Conservation (phyloP, 2,888 invertebrate species). For the Scaptomyza cyrtandrae region DNA sequence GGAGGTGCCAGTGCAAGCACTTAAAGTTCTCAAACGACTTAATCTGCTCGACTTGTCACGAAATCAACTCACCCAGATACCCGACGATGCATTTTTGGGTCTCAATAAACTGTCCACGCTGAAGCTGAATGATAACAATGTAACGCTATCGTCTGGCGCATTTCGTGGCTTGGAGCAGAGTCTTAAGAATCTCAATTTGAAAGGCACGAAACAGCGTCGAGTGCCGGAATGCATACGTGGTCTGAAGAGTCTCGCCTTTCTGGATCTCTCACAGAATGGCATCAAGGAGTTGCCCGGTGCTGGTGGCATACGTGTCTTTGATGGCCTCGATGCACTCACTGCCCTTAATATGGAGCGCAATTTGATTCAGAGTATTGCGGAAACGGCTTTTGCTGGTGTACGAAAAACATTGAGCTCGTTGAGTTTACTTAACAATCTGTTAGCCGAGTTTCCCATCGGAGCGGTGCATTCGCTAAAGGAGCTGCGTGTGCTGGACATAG, state of each 20-base stretch:
- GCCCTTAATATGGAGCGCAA: conserved; percentile 93
- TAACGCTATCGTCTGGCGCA: conserved; percentile 89
- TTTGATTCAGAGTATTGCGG: conserved; percentile 90
- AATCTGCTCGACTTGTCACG: conserved; percentile 93
- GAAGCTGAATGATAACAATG: conserved; percentile 94
- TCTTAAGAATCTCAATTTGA: conserved; percentile 94
- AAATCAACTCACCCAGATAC: conserved; percentile 90
- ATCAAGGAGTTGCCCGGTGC: conserved; percentile 91
- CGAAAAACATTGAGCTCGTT: conserved; percentile 93
- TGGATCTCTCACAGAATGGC: conserved; percentile 95
- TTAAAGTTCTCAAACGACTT: conserved; percentile 89
- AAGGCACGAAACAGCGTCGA: conserved; percentile 92
- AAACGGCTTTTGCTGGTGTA: conserved; percentile 91
- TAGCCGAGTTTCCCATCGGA: conserved; percentile 93
- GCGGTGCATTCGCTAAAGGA: conserved; percentile 92
- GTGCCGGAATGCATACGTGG: conserved; percentile 92
- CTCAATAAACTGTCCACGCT: conserved; percentile 91
- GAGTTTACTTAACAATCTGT: conserved; percentile 94
- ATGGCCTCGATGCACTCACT: conserved; percentile 92
- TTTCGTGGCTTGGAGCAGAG: conserved; percentile 92
- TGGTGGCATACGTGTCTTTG: conserved; percentile 88
- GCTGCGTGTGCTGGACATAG: conserved; percentile 94
- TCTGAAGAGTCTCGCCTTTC: conserved; percentile 91
- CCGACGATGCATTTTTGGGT: conserved; percentile 90
- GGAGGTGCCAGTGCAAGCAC: conserved; percentile 90